Evolutionary conservation across 2,797 vertebrate species (phyloP).

Genomic region (Merluccius polli): DNA sequence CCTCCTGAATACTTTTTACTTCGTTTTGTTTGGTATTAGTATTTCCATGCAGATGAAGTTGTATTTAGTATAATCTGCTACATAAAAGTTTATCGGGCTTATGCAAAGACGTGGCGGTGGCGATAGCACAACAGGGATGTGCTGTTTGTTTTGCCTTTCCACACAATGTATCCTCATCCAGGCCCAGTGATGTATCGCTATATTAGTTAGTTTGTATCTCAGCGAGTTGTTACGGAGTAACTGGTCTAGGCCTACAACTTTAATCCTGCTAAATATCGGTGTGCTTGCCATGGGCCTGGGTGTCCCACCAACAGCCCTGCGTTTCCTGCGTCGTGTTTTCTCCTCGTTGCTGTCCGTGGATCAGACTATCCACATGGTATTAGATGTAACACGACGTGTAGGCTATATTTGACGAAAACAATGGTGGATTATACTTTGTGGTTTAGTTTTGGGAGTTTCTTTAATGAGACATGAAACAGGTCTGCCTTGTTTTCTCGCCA

Average conservation of each 20-base stretch:
- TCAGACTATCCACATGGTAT: not conserved
- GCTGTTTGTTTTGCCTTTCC: not conserved
- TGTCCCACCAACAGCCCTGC: not conserved
- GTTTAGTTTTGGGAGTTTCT: not conserved
- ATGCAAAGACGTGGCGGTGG: not conserved
- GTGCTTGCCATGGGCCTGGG: not conserved
- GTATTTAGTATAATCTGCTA: not conserved
- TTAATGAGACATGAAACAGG: conserved; percentile 54
- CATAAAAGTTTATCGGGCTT: not conserved
- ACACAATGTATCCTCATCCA: not conserved
- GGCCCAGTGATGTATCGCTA: not conserved
- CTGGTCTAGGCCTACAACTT: not conserved
- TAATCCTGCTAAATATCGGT: not conserved
- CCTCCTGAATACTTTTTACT: not conserved
- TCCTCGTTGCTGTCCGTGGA: not conserved
- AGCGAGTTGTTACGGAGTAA: not conserved
- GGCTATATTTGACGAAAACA: not conserved
- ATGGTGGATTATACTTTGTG: not conserved
- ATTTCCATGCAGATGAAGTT: not conserved
- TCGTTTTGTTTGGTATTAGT: not conserved
- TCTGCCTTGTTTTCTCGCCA: conserved; percentile 63
- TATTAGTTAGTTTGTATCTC: not conserved
- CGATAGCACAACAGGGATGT: not conserved
- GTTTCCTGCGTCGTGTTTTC: not conserved
- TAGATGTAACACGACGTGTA: no score